Evolutionary conservation across 2,113 vertebrate species (phyloP).

Genomic region (Asarcornis scutulata): DNA sequence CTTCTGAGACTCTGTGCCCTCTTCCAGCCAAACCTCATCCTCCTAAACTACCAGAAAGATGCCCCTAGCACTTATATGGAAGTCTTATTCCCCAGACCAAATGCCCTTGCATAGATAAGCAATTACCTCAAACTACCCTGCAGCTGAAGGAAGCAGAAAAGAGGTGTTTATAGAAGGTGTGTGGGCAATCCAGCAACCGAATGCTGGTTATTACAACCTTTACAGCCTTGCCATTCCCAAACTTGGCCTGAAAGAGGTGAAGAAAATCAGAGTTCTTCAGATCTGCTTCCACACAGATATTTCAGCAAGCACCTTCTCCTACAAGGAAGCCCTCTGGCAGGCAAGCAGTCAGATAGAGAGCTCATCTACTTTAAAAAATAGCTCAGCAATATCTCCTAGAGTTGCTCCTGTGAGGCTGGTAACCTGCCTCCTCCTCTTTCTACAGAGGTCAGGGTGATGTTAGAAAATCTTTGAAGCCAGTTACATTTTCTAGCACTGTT

Average conservation of each 20-base stretch:
- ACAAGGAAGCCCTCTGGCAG: background rate
- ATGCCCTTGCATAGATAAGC: background rate
- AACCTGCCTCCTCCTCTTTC: background rate
- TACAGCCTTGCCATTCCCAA: background rate
- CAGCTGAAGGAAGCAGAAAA: background rate
- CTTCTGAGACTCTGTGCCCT: background rate
- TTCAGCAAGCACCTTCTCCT: background rate
- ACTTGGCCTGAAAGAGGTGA: background rate
- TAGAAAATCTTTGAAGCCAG: conserved; percentile 13
- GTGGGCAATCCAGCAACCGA: background rate
- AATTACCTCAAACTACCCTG: background rate
- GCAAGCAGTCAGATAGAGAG: background rate
- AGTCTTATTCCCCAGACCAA: background rate
- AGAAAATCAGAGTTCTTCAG: background rate
- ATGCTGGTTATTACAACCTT: background rate
- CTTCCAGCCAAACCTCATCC: background rate
- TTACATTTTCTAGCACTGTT: background rate
- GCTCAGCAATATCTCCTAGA: background rate
- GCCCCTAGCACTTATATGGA: background rate
- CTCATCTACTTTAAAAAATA: background rate
- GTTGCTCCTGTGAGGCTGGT: background rate
- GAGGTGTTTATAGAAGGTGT: background rate
- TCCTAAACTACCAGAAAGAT: background rate
- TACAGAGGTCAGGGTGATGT: background rate
- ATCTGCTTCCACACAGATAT: background rate